These are phyloP conservation scores for Barbus barbus DNA, from an alignment of 2,113 vertebrate genomes.

Conservation along the genomic window DNA sequence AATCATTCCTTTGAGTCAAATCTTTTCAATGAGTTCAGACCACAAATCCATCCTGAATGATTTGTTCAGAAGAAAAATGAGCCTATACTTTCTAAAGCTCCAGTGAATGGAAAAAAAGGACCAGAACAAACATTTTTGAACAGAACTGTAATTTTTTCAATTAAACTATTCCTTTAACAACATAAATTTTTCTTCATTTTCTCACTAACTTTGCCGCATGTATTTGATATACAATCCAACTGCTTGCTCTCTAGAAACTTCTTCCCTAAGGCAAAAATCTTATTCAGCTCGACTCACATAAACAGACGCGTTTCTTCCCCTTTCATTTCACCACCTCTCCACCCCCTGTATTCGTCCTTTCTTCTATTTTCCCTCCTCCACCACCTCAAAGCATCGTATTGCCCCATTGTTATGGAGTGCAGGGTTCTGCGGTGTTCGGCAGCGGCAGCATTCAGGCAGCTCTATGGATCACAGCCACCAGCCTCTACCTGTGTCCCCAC, in stretches of 20 bases:
- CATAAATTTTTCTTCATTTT: slow-evolving; percentile 31
- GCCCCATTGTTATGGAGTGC: no score
- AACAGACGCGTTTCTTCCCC: slow-evolving; percentile 53
- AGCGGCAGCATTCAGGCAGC: slow-evolving; percentile 49
- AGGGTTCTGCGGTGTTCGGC: slow-evolving; percentile 65
- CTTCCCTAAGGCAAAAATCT: slow-evolving; percentile 60
- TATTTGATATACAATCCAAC: slow-evolving; percentile 15
- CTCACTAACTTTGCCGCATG: slow-evolving; percentile 11
- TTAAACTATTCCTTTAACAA: background rate
- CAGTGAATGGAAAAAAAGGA: background rate
- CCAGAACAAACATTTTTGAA: background rate
- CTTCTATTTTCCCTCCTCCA: slow-evolving; percentile 44
- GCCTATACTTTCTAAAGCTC: background rate
- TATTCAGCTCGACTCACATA: slow-evolving; percentile 61
- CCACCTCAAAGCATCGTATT: slow-evolving; percentile 51
- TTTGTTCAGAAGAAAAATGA: background rate
- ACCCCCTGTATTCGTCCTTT: slow-evolving; percentile 5
- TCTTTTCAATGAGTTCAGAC: background rate
- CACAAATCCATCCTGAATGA: background rate
- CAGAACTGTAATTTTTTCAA: background rate
- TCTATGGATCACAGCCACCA: slow-evolving; percentile 41
- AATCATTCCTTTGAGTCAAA: background rate
- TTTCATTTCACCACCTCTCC: slow-evolving; percentile 29
- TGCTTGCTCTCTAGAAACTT: slow-evolving; percentile 40
- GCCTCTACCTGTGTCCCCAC: slow-evolving; percentile 34